Conservation (phyloP, 2,797 vertebrate species). For the Strix occidentalis region DNA sequence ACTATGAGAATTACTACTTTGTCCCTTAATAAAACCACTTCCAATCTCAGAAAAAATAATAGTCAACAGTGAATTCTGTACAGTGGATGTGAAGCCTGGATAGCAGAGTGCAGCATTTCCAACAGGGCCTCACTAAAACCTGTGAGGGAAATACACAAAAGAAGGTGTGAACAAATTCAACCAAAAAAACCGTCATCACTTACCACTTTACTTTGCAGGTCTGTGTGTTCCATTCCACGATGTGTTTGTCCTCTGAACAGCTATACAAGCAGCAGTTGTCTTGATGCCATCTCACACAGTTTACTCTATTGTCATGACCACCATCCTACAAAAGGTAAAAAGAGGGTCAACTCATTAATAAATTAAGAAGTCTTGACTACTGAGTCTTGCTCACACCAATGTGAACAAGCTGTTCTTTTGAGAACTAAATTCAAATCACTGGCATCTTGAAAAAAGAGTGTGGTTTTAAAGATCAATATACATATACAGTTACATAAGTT, state of each 20-base stretch:
- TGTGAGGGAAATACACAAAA: neutral
- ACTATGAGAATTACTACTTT: neutral
- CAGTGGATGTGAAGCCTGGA: neutral
- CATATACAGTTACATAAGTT: fast-evolving
- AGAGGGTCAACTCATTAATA: neutral
- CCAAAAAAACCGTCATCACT: neutral
- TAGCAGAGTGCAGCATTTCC: neutral
- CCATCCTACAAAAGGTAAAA: slow-evolving; percentile 80
- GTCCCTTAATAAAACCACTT: neutral
- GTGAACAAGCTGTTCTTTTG: neutral
- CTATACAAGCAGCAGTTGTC: slow-evolving; percentile 91
- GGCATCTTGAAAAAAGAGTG: neutral
- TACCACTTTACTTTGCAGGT: slow-evolving; percentile 92
- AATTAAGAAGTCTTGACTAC: neutral
- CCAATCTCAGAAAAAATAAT: neutral
- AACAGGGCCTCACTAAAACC: neutral
- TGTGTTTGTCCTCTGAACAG: slow-evolving; percentile 94
- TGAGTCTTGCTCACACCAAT: neutral
- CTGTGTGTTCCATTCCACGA: slow-evolving; percentile 94
- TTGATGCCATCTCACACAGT: slow-evolving; percentile 94
- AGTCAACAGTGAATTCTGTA: neutral
- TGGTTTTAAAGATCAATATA: neutral
- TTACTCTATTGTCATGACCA: slow-evolving; percentile 89
- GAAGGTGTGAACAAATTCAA: fast-evolving
- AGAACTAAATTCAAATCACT: neutral